Conservation (phyloP, 2,113 vertebrate species). For the Eupsittula cactorum region DNA sequence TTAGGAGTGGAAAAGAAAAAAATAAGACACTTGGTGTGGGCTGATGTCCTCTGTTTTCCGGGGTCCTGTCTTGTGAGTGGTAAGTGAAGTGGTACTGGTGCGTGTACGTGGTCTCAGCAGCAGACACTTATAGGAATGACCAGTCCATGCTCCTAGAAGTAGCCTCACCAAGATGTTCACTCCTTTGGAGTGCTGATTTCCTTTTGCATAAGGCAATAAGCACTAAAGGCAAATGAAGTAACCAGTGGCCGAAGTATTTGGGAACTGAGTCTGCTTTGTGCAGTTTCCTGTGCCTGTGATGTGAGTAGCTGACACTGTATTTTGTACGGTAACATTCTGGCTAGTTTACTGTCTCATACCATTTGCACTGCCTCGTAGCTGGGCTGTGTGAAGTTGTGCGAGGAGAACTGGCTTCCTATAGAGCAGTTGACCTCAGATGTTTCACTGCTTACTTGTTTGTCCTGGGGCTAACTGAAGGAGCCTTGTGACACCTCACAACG, state of each 20-base stretch:
- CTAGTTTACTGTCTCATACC: accelerated
- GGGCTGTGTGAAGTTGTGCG: neutral
- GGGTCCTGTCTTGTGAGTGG: neutral
- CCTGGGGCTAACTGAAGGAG: neutral
- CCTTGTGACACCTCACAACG: neutral
- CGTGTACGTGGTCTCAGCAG: accelerated
- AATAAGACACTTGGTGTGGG: neutral
- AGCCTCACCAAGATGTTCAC: neutral
- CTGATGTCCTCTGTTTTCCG: neutral
- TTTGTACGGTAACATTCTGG: neutral
- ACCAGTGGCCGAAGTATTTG: neutral
- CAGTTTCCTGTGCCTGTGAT: neutral
- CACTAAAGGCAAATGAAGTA: neutral
- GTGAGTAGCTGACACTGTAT: neutral
- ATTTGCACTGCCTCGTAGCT: accelerated
- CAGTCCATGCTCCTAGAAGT: neutral
- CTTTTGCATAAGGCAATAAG: neutral
- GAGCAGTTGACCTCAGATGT: neutral
- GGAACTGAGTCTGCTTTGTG: neutral
- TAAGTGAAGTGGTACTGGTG: neutral
- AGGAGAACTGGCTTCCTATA: neutral
- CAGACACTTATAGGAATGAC: neutral
- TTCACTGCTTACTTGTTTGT: accelerated
- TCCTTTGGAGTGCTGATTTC: neutral
- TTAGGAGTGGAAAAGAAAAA: neutral